Evolutionary conservation across 2,113 vertebrate genomes (phyloP), one percentile per base, ranked within the genome.

Genomic region (Eidolon helvum): DNA sequence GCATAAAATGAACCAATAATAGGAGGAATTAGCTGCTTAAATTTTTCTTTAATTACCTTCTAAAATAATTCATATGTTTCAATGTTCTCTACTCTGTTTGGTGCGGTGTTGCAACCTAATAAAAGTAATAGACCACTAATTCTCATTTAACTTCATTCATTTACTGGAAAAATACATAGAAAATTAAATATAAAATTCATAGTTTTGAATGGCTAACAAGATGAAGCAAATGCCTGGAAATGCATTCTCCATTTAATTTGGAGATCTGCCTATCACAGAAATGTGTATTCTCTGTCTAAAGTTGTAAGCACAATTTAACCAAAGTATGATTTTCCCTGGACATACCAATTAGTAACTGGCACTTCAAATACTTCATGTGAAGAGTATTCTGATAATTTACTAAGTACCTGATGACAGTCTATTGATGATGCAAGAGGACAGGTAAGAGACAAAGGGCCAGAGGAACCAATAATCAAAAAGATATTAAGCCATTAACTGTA

Each of bases 81-180:
- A 15, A 0, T 50, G 43, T 18, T 66, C 5, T 94, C 55, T 61
- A 53, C 4, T 61, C 10, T 48, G 35, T 26, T 80, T 72, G n/a
- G n/a, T 82, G 8, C 2, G 30, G 1, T 10, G 4, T 66, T 28
- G 28, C 18, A 94, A 77, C 33, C 21, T 77, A 72, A 77, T 79
- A 90, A 94, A 90, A 63, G n/a, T 83, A 68, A 87, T 35, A 90
- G 50, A 68, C n/a, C 53, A 91, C 35, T 82, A 85, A 72, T 18
- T 74, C 53, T 92, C 22, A 75, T 40, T 97, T 92, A 77, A 66
- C 35, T 90, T 84, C 11, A 87, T 92, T 84, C 77, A 68, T 77
- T 83, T 82, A 55, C n/a, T 69, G 80, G 45, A 90, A 87, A 82
- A 94, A 94, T 82, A 79, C 43, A 71, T 59, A 71, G 28, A 88